Conservation (phyloP, 2,113 vertebrate species). For the Bubo bubo region DNA sequence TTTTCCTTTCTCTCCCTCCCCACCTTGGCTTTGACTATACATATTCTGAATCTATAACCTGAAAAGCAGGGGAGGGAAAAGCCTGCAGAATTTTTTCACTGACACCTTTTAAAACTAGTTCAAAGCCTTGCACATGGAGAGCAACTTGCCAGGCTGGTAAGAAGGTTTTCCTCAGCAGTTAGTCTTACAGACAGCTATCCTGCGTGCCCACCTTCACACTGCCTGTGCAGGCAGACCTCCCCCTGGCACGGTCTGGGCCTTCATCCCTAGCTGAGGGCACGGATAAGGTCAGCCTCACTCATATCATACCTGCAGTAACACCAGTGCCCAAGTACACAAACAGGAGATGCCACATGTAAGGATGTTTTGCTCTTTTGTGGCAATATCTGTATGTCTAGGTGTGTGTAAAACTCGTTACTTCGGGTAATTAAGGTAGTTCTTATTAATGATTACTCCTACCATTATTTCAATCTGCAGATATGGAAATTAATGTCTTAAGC, state of each 20-base stretch:
- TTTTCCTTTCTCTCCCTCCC: neutral
- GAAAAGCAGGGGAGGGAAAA: neutral
- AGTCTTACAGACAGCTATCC: neutral
- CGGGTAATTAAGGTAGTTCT: neutral
- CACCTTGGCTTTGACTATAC: neutral
- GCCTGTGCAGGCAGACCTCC: neutral
- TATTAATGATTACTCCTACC: neutral
- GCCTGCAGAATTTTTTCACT: neutral
- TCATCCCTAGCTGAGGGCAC: neutral
- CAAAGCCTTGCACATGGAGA: neutral
- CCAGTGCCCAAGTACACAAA: neutral
- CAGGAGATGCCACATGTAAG: neutral
- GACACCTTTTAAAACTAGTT: neutral
- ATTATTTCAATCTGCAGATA: neutral
- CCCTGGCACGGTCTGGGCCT: neutral
- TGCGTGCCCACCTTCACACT: neutral
- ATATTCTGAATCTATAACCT: neutral
- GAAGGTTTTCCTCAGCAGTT: neutral
- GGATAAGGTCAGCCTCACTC: neutral
- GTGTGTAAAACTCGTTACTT: neutral
- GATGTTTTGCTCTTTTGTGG: neutral
- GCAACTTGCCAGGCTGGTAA: neutral
- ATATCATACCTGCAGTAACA: neutral
- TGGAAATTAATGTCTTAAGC: neutral
- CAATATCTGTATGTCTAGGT: neutral